A percentile compares a stretch with the other conserved stretches of the same genome.
Conservation (phyloP, 2,888 invertebrate genomes). For the Ypsolopha scabrella region DNA sequence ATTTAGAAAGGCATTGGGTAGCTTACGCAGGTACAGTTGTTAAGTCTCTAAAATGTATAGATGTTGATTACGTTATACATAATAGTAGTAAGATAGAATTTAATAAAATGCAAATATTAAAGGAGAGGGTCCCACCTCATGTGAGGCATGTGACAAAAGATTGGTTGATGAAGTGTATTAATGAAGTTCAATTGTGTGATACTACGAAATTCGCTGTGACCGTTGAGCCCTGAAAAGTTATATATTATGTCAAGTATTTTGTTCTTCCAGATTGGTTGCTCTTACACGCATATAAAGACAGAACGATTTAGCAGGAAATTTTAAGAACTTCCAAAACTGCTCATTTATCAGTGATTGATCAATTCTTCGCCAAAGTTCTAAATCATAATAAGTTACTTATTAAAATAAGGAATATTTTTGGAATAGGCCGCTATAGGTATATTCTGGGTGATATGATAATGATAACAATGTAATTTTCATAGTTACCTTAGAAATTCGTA, state of each 20-base stretch:
- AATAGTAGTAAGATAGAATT: slow-evolving; percentile 30
- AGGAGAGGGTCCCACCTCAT: slow-evolving; percentile 23
- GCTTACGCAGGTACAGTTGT: slow-evolving; percentile 70
- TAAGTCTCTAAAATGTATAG: slow-evolving; percentile 35
- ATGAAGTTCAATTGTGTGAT: slow-evolving; percentile 36
- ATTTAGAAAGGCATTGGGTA: slow-evolving; percentile 72
- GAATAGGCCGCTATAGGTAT: no score
- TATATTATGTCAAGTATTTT: not conserved
- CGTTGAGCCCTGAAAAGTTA: slow-evolving; percentile 22
- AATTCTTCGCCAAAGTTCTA: no score
- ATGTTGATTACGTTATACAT: slow-evolving; percentile 50
- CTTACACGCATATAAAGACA: no score
- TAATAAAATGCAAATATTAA: slow-evolving; percentile 34
- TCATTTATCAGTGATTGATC: no score
- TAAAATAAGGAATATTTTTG: no score
- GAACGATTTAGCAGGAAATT: no score
- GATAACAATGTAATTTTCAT: no score
- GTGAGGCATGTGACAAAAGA: slow-evolving; percentile 45
- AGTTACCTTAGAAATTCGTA: no score
- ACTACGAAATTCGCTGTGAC: slow-evolving; percentile 36
- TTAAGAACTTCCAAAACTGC: no score
- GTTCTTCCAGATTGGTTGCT: not conserved
- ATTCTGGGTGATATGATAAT: no score
- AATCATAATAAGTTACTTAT: no score
- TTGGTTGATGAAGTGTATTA: slow-evolving; percentile 53